Conservation (phyloP, 2,113 vertebrate genomes). For the Narcine bancroftii region DNA sequence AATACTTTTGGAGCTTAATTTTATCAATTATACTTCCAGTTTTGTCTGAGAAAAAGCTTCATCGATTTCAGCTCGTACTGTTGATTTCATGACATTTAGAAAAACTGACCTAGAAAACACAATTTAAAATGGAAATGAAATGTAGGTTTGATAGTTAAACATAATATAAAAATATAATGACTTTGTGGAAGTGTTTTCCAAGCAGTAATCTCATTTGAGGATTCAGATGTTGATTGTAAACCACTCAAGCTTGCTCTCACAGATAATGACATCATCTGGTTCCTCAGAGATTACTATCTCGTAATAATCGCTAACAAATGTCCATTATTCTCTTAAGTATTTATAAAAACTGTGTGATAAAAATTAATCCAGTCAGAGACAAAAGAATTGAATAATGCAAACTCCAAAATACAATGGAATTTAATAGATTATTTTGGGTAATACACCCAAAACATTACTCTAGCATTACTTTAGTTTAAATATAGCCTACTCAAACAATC, state of each 20-base stretch:
- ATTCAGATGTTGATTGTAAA: conserved; percentile 16
- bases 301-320: conserved; percentile 1
- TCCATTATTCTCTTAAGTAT: conserved; percentile 33
- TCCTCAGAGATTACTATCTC: neutral
- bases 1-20: neutral
- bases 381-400: conserved; percentile 1
- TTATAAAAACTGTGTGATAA: neutral
- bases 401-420: conserved; percentile 1
- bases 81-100: conserved; percentile 30
- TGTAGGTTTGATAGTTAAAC: conserved; percentile 25
- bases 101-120: conserved; percentile 19
- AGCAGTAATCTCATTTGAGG: conserved; percentile 26
- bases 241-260: conserved; percentile 32
- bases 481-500: neutral
- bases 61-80: neutral
- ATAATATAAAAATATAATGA: conserved; percentile 23
- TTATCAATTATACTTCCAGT: conserved; percentile 6
- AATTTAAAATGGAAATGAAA: conserved; percentile 33
- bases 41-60: neutral
- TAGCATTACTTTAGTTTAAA: neutral
- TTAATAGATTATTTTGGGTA: neutral
- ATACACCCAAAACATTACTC: neutral
- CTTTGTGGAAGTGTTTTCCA: conserved; percentile 28
- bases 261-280: conserved; percentile 18
- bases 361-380: neutral